A percentile compares a stretch with the other conserved stretches of the same genome.
Conservation (phyloP, 1,140 invertebrate species). For the Drosophila persimilis region DNA sequence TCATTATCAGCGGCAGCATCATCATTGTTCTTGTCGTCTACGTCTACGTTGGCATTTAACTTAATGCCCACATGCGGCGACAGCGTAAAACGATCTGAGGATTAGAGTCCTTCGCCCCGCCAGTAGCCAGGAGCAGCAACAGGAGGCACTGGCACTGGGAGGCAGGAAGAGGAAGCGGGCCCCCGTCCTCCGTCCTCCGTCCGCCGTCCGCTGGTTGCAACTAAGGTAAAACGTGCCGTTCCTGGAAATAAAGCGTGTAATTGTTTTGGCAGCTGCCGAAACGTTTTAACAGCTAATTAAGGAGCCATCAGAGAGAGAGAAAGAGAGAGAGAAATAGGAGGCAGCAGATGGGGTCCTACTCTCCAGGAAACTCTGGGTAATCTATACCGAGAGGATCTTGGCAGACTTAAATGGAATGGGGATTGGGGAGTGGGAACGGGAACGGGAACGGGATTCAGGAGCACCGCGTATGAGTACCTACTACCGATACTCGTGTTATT, state of each 20-base stretch:
- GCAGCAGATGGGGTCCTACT: neutral
- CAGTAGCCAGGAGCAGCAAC: slow-evolving; percentile 9
- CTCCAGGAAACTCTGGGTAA: too few relatives aligned
- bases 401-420: too few relatives aligned
- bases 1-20: slow-evolving; percentile 33
- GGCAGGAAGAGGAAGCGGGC: neutral
- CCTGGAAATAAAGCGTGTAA: slow-evolving; percentile 64
- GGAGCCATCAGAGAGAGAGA: slow-evolving; percentile 18
- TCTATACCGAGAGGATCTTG: too few relatives aligned
- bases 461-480: too few relatives aligned
- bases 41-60: slow-evolving; percentile 62
- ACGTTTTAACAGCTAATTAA: slow-evolving; percentile 70
- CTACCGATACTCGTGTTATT: too few relatives aligned
- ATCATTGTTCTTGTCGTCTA: slow-evolving; percentile 36
- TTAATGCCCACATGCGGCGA: slow-evolving; percentile 69
- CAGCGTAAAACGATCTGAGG: slow-evolving; percentile 66
- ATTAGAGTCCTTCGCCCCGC: slow-evolving; percentile 35
- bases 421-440: too few relatives aligned
- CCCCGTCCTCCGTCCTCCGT: too few relatives aligned
- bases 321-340: neutral
- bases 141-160: neutral
- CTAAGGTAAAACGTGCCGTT: slow-evolving; percentile 52
- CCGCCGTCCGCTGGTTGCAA: slow-evolving; percentile 23
- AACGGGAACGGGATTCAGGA: too few relatives aligned
- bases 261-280: slow-evolving; percentile 64